phyloP scores from a whole-genome alignment of 2,888 invertebrate species.

The Coleophora flavipennella region DNA sequence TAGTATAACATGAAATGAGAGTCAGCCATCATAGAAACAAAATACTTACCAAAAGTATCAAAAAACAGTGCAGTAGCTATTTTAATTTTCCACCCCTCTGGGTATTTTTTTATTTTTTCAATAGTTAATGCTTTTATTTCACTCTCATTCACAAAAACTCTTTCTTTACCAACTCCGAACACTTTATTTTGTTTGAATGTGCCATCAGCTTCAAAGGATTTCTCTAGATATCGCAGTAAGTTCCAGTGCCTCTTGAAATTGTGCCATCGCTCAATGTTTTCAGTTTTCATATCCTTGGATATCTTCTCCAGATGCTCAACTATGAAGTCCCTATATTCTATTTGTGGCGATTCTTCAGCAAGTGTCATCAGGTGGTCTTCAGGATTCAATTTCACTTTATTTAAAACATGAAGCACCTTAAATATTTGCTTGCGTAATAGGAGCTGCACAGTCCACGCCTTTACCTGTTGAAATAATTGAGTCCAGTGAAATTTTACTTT shows the following conservation, averaged over 20 bases:
- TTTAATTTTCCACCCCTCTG: conserved; percentile 67
- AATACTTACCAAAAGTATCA: conserved; percentile 61
- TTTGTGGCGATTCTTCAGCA: conserved; percentile 72
- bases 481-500: too few relatives aligned
- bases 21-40: too few relatives aligned
- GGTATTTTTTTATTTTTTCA: conserved; percentile 55
- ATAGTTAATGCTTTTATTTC: conserved; percentile 66
- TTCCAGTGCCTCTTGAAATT: conserved; percentile 59
- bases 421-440: conserved; percentile 75
- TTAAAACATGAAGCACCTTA: conserved; percentile 75
- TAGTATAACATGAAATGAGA: too few relatives aligned
- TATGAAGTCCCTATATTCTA: conserved; percentile 76
- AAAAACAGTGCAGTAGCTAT: conserved; percentile 73
- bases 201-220: conserved; percentile 62
- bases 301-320: conserved; percentile 75
- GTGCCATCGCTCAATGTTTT: conserved; percentile 42
- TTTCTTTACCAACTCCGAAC: conserved; percentile 50
- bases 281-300: conserved; percentile 44
- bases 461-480: conserved; percentile 51
- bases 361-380: conserved; percentile 69
- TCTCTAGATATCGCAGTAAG: conserved; percentile 52
- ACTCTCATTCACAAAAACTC: conserved; percentile 59
- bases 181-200: conserved; percentile 66
- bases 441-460: conserved; percentile 75
- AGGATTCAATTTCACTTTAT: conserved; percentile 75